Percentiles rank a stretch among this genome's conserved stretches.
These are phyloP conservation scores for Scelioninae gen. 1 DNA, from an alignment of 2,888 invertebrate genomes.

Conservation along the genomic window DNA sequence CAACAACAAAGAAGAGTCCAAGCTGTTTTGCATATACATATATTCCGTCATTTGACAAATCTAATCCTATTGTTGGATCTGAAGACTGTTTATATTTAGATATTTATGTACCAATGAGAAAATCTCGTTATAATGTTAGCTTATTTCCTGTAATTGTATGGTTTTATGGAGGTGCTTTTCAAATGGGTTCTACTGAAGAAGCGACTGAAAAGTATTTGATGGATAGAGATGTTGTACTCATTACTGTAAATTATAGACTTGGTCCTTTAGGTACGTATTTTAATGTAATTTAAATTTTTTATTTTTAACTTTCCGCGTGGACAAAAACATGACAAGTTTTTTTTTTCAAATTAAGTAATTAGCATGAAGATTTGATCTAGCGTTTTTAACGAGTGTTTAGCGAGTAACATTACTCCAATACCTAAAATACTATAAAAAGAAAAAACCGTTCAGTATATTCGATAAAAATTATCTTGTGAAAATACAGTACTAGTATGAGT, in stretches of 20 bases:
- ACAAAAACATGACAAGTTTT: too few species aligned
- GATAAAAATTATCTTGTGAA: too few species aligned
- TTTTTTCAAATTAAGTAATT: too few species aligned
- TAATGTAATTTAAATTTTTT: not conserved
- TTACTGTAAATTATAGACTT: constrained; percentile 89
- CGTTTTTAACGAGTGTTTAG: too few species aligned
- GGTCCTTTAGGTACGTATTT: constrained; percentile 87
- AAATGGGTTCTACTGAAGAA: constrained; percentile 82
- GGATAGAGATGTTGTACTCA: constrained; percentile 88
- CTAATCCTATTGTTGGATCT: constrained; percentile 73
- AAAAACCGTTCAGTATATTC: too few species aligned
- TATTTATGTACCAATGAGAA: constrained; percentile 75
- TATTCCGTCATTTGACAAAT: not conserved
- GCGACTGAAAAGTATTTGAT: constrained; percentile 87
- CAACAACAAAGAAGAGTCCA: constrained; percentile 39
- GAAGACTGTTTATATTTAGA: constrained; percentile 81
- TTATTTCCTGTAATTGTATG: not conserved
- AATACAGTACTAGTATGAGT: too few species aligned
- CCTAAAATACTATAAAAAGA: too few species aligned
- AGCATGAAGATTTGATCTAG: too few species aligned
- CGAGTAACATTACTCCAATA: too few species aligned
- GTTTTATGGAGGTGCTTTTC: constrained; percentile 82
- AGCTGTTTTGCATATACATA: not conserved
- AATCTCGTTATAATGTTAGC: not conserved
- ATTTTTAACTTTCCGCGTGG: not conserved